Conservation (phyloP, 2,113 vertebrate genomes). For the Cathartes aura region DNA sequence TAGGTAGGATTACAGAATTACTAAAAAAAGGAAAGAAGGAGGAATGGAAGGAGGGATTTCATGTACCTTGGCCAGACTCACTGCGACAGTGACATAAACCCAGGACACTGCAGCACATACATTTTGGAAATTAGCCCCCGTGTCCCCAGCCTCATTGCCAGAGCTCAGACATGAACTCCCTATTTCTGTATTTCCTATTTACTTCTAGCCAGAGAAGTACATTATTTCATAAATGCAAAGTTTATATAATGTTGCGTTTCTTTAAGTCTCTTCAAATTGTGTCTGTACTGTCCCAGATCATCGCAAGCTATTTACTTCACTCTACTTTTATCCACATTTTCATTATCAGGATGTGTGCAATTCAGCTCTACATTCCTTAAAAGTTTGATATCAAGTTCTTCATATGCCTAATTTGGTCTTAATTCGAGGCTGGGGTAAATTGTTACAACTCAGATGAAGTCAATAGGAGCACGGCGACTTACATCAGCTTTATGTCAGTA, state of each 20-base stretch:
- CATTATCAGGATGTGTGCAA: background rate
- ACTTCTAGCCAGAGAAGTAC: background rate
- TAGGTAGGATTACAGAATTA: background rate
- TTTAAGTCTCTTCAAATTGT: background rate
- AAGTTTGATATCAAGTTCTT: slow-evolving; percentile 15
- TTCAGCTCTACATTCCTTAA: background rate
- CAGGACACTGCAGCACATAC: rapidly evolving
- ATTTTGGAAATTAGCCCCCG: background rate
- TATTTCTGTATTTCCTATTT: background rate
- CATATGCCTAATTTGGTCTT: slow-evolving; percentile 18
- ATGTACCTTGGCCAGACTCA: background rate
- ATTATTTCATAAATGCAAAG: background rate
- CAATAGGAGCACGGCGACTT: slow-evolving; percentile 32
- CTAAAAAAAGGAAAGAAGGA: background rate
- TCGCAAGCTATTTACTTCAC: background rate
- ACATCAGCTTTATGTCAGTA: slow-evolving; percentile 59
- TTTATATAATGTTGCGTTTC: background rate
- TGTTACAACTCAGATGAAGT: background rate
- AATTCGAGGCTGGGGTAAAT: background rate
- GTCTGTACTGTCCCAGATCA: background rate
- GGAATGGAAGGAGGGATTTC: background rate
- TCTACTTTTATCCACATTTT: background rate
- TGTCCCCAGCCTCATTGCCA: rapidly evolving
- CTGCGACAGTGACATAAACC: background rate
- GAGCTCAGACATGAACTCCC: background rate